phyloP scores from a whole-genome alignment of 2,113 vertebrate genomes.

The Sitta europaea region DNA sequence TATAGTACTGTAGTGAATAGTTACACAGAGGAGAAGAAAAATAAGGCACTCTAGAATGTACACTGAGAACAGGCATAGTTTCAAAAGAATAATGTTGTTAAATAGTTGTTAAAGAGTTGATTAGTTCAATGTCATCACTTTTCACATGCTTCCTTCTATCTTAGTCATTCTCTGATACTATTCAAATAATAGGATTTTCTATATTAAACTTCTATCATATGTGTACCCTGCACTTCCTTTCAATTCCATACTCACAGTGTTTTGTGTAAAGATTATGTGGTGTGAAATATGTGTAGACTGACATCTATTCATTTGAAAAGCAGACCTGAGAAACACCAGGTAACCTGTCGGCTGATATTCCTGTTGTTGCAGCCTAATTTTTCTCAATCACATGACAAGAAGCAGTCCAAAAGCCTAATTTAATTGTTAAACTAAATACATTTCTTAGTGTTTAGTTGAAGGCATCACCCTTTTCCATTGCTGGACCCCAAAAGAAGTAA shows the following conservation, averaged over 20 bases:
- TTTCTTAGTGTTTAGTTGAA: slow-evolving; percentile 48
- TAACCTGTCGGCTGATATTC: neutral
- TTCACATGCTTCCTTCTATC: neutral
- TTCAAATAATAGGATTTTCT: neutral
- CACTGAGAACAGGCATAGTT: neutral
- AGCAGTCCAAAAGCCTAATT: slow-evolving; percentile 28
- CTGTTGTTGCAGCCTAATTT: neutral
- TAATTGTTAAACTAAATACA: slow-evolving; percentile 42
- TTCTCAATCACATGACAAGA: neutral
- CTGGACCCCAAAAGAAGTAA: slow-evolving; percentile 23
- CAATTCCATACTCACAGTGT: neutral
- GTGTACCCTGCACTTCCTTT: neutral
- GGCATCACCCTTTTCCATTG: neutral
- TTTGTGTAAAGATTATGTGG: neutral
- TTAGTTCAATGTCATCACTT: neutral
- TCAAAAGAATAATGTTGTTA: neutral
- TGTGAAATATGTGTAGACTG: neutral
- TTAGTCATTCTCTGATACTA: neutral
- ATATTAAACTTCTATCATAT: neutral
- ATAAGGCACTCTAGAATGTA: neutral
- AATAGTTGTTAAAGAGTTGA: neutral
- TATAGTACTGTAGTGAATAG: neutral
- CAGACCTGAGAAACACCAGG: neutral
- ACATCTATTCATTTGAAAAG: neutral
- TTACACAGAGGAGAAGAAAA: neutral